Conservation (phyloP, 2,888 invertebrate genomes). For the Dysmachus trigonus region DNA sequence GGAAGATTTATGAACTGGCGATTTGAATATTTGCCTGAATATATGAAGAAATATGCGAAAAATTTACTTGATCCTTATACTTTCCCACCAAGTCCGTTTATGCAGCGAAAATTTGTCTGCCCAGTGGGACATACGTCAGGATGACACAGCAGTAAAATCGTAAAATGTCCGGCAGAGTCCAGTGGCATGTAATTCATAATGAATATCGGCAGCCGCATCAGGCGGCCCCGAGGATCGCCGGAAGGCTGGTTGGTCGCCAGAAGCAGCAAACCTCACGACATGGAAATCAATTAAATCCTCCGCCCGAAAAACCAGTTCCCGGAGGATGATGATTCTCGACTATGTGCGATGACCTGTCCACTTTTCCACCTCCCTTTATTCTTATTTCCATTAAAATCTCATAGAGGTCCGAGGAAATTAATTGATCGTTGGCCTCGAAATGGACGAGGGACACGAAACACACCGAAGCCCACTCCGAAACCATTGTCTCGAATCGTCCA, state of each 20-base stretch:
- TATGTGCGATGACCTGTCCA: too few species aligned
- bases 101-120: neutral
- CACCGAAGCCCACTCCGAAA: neutral
- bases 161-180: neutral
- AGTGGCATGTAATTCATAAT: conserved; percentile 28
- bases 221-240: neutral
- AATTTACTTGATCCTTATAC: neutral
- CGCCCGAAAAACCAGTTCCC: conserved; percentile 14
- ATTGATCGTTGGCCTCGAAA: conserved; percentile 24
- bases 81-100: neutral
- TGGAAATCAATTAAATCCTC: conserved; percentile 33
- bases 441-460: conserved; percentile 31
- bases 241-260: neutral
- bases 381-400: conserved; percentile 33
- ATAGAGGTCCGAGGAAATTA: conserved; percentile 25
- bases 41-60: neutral
- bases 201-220: conserved; percentile 19
- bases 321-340: conserved; percentile 23
- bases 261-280: conserved; percentile 26
- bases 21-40: neutral
- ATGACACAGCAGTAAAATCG: neutral
- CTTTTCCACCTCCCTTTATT: neutral
- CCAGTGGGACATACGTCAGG: neutral
- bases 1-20: neutral
- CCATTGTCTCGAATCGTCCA: neutral